A percentile compares a stretch with the other conserved stretches of the same genome.
phyloP scores from a whole-genome alignment of 2,113 vertebrate species.

The Melospiza melodia region DNA sequence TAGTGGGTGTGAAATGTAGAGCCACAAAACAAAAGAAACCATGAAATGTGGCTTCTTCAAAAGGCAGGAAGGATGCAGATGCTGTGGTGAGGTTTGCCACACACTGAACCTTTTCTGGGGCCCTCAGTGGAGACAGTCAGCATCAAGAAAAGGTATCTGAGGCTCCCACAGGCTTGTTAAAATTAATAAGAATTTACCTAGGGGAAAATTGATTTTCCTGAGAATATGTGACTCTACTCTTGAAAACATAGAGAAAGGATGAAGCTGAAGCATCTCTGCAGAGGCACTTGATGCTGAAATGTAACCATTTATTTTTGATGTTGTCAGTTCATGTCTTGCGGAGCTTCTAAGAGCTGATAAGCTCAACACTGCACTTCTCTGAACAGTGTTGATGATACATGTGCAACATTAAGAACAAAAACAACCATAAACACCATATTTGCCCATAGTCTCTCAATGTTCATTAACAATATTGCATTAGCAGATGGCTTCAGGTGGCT shows the following conservation, averaged over 20 bases:
- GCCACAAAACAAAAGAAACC: neutral
- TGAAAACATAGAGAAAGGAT: neutral
- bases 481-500: neutral
- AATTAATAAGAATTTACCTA: neutral
- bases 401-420: neutral
- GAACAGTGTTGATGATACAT: neutral
- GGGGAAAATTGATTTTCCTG: neutral
- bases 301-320: neutral
- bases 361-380: neutral
- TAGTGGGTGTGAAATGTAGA: neutral
- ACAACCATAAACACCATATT: neutral
- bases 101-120: neutral
- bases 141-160: neutral
- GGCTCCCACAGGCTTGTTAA: neutral
- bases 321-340: neutral
- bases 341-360: neutral
- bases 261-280: neutral
- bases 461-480: neutral
- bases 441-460: neutral
- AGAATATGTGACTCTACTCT: neutral
- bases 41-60: rapidly evolving
- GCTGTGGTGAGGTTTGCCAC: neutral
- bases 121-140: neutral
- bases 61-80: neutral
- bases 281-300: neutral